Evolutionary conservation across 2,797 vertebrate species (phyloP).

Genomic region (Alfaro cultratus): DNA sequence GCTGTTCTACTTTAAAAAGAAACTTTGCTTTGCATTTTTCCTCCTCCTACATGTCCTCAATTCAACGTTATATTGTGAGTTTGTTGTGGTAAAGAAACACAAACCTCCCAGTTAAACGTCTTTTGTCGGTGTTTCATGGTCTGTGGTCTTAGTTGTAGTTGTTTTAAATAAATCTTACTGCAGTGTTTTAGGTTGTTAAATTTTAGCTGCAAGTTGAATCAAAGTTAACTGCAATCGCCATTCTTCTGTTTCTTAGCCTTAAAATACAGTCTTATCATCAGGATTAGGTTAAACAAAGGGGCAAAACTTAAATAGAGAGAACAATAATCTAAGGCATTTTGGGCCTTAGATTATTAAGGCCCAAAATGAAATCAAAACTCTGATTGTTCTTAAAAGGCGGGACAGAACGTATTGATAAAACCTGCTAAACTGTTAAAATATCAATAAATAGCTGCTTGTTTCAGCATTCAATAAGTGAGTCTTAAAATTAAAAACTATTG

Average conservation of each 20-base stretch:
- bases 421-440: no score
- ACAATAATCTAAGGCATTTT: neutral
- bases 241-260: neutral
- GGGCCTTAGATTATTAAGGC: no score
- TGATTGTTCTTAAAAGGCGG: no score
- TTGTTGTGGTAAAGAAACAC: neutral
- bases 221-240: neutral
- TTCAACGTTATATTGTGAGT: neutral
- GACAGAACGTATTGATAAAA: no score
- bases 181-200: neutral
- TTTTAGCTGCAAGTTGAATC: neutral
- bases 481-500: no score
- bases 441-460: no score
- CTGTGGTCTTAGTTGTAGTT: neutral
- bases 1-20: slow-evolving; percentile 11
- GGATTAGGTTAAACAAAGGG: neutral
- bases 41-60: neutral
- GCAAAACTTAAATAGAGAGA: neutral
- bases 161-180: neutral
- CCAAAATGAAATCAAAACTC: no score
- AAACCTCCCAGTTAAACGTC: neutral
- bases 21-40: slow-evolving; percentile 4
- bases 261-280: neutral
- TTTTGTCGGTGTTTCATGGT: neutral
- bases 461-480: no score